Percentiles rank a stretch among this genome's conserved stretches.
Evolutionary conservation across 2,888 invertebrate genomes (phyloP).

Genomic region (Hylaea fasciaria): DNA sequence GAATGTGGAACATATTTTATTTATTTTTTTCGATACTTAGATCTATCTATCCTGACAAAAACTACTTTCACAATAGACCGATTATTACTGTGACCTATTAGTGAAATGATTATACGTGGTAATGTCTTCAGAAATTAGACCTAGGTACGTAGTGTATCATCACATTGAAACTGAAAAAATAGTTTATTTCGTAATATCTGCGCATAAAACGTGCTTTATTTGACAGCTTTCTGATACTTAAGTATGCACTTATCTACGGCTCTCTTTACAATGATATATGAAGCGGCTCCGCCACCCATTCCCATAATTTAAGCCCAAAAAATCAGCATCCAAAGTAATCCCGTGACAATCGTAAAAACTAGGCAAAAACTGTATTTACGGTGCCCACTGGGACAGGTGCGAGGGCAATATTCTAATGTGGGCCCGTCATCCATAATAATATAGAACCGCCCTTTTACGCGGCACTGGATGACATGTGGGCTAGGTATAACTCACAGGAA

Average conservation of each 20-base stretch:
- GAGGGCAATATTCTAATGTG: constrained; percentile 79
- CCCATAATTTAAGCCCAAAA: constrained; percentile 36
- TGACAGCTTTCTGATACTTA: no score
- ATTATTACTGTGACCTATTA: no score
- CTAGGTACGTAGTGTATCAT: no score
- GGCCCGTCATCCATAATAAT: constrained; percentile 79
- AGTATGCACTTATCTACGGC: background rate
- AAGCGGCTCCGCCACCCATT: constrained; percentile 14
- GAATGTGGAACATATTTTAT: no score
- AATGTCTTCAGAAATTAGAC: no score
- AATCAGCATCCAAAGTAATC: constrained; percentile 59
- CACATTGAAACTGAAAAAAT: no score
- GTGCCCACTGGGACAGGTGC: constrained; percentile 70
- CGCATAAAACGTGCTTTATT: no score
- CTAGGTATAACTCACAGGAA: constrained; percentile 19
- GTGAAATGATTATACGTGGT: no score
- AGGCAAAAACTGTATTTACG: constrained; percentile 73
- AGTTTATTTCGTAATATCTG: no score
- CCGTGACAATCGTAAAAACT: constrained; percentile 58
- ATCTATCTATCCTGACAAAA: no score
- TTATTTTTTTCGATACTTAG: no score
- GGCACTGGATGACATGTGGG: constrained; percentile 54
- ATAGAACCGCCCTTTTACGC: constrained; percentile 59
- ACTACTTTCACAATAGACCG: no score
- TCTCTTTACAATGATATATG: constrained; percentile 1